phyloP scores from a whole-genome alignment of 2,888 invertebrate genomes.

The Temnothorax unifasciatus region DNA sequence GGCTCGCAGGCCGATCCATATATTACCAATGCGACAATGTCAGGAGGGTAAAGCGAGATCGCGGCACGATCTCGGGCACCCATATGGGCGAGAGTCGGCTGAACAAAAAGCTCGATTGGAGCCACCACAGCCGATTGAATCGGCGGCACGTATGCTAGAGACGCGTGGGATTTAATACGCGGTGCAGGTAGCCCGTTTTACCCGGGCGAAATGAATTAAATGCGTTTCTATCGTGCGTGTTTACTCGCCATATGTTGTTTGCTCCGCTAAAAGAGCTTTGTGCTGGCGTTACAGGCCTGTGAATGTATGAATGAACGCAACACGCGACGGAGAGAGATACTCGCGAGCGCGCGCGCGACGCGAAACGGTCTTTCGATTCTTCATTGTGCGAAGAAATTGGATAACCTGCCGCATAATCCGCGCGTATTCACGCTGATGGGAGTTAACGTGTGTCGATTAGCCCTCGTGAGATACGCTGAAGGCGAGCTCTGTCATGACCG shows the following conservation, averaged over 20 bases:
- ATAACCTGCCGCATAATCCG: constrained; percentile 41
- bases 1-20: constrained; percentile 48
- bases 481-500: constrained; percentile 1
- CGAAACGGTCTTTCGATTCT: constrained; percentile 48
- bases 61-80: constrained; percentile 59
- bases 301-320: constrained; percentile 73
- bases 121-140: constrained; percentile 72
- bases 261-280: constrained; percentile 77
- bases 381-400: constrained; percentile 43
- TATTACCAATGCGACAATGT: constrained; percentile 58
- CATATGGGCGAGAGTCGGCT: constrained; percentile 68
- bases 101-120: constrained; percentile 71
- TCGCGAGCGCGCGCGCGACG: constrained; percentile 43
- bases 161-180: constrained; percentile 78
- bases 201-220: constrained; percentile 77
- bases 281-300: constrained; percentile 65
- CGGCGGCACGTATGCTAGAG: constrained; percentile 68
- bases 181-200: constrained; percentile 78
- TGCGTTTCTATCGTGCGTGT: constrained; percentile 68
- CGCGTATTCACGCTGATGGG: constrained; percentile 24
- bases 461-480: not conserved
- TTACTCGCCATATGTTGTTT: constrained; percentile 80
- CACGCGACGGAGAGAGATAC: constrained; percentile 55
- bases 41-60: constrained; percentile 50
- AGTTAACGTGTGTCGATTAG: constrained; percentile 34